phyloP scores from a whole-genome alignment of 2,888 invertebrate genomes.

The Drosophila hamatofila region DNA sequence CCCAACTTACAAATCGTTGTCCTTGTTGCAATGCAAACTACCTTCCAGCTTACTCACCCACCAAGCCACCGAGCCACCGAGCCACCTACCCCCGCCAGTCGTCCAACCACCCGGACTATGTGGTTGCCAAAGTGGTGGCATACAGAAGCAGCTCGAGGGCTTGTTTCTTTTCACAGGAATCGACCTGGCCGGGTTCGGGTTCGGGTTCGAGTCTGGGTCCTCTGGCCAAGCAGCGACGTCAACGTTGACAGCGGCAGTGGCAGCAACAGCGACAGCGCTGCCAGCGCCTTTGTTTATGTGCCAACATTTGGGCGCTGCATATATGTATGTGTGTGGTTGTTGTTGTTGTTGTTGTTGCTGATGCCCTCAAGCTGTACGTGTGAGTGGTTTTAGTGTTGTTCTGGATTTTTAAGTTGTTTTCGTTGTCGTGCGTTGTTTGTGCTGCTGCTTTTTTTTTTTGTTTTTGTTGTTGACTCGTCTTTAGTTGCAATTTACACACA shows the following conservation, averaged over 20 bases:
- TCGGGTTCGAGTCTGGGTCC: constrained; percentile 4
- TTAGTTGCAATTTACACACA: constrained; percentile 69
- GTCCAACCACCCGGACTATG: constrained; percentile 20
- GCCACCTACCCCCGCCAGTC: neutral
- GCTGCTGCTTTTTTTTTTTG: constrained; percentile 39
- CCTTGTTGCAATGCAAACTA: constrained; percentile 38
- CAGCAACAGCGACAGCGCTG: constrained; percentile 18
- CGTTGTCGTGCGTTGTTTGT: constrained; percentile 71
- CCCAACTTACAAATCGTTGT: constrained; percentile 69
- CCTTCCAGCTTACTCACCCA: constrained; percentile 17
- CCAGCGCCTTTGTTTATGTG: constrained; percentile 70
- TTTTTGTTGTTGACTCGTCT: constrained; percentile 57
- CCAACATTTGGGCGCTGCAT: constrained; percentile 63
- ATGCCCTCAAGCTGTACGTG: constrained; percentile 73
- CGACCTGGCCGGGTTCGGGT: constrained; percentile 21
- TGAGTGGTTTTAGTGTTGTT: constrained; percentile 80
- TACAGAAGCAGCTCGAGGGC: constrained; percentile 49
- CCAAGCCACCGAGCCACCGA: neutral
- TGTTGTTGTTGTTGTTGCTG: constrained; percentile 37
- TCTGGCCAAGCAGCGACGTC: constrained; percentile 20
- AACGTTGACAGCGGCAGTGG: constrained; percentile 3
- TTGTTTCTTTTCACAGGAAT: constrained; percentile 51
- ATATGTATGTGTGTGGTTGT: constrained; percentile 5
- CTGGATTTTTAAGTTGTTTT: constrained; percentile 81
- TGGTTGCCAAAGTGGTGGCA: constrained; percentile 53